Base-by-base conservation (phyloP, 2,113 vertebrate genomes). In the Pelmatolapia mariae region DNA sequence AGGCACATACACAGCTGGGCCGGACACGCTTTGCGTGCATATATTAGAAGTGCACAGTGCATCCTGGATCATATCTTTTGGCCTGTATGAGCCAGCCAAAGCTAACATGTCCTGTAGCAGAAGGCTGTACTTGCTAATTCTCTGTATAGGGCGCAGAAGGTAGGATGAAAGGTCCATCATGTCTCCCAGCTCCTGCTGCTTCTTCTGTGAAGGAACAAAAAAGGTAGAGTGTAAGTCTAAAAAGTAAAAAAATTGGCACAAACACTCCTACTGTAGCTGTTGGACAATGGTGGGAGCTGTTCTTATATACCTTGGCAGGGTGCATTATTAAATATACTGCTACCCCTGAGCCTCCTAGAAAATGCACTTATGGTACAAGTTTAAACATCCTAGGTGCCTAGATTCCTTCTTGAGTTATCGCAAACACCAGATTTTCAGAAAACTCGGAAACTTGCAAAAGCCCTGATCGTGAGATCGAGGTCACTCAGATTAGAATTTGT, bases 81-180 rank as follows among this genome's bases (percentile, higher is more conserved):
- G 68, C 45, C 82, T 84, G 87, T 59, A 83, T 3, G 94, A 91
- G 13, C 86, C 61, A 12, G 91, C 87, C 73, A 96, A 84, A 29
- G 91, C 86, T 68, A 96, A 79, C 91, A 96, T 94, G 93, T 97
- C 96, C 91, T 95, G 96, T 83, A 97, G 94, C 40, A 97, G 93
- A 59, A 97, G 95, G 89, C 95, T 95, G 93, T 97, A 97, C 82
- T 97, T 97, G 93, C 97, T 97, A 95, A 97, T 97, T 89, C 96
- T 96, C 94, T 97, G 96, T 79, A 97, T 96, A 73, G 96, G 96
- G 66, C 96, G 96, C 87, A 97, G 93, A 85, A 97, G 93, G 89
- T 96, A 97, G 16, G 96, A 97, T 1, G 96, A 96, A 33, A 97
- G 94, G 90, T 97, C 95, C 96, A 97, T 97, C 93, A 95, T 90